Base-by-base conservation (phyloP, 37 sponge, comb jelly and placozoan genomes). In the Cliona cf. orientalis region DNA sequence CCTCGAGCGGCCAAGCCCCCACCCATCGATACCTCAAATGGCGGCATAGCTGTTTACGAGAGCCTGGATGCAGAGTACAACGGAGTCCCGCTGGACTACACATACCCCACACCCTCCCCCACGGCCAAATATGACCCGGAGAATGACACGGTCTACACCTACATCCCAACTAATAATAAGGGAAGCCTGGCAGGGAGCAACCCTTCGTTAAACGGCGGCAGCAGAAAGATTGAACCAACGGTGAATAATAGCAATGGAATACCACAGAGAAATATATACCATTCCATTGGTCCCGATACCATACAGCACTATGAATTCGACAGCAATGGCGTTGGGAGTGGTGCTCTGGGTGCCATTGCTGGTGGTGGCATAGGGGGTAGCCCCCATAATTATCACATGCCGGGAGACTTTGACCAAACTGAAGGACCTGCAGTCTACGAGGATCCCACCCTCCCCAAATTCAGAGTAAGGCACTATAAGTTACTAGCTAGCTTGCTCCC, bases 71-170 rank as follows among this genome's bases (percentile, higher is more conserved):
- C 34, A 33, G 55, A n/a, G 2, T 39, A 72, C 46, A 36, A 49
- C 2, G 55, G 33, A 9, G 14, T 49, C 14, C 26, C 63, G 6
- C 63, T n/a, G 59, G 76, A 75, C 42, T 75, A 75, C 76, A 75
- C 76, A 2, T 75, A 75, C 60, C 76, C 76, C 60, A 75, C 53
- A 39, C 61, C 60, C n/a, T 75, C 76, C 59, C 60, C 60, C 21
- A 58, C 60, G 21, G 39, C 42, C 46, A 67, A 34, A 67, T 31
- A 67, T 11, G 36, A 33, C 36, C 69, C 39, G 2, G 17, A 67
- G 3, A 6, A 29, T 5, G 12, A 25, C 26, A 59, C 14, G 4
- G 1, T 1, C 5, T 75, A 59, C 55, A 21, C 73, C 22, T 72
- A 72, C 31, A 72, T 49, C n/a, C 33, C 73, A 72, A 3, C 67